These are phyloP conservation scores for Athene noctua DNA, from an alignment of 2,113 vertebrate genomes.

Conservation along the genomic window DNA sequence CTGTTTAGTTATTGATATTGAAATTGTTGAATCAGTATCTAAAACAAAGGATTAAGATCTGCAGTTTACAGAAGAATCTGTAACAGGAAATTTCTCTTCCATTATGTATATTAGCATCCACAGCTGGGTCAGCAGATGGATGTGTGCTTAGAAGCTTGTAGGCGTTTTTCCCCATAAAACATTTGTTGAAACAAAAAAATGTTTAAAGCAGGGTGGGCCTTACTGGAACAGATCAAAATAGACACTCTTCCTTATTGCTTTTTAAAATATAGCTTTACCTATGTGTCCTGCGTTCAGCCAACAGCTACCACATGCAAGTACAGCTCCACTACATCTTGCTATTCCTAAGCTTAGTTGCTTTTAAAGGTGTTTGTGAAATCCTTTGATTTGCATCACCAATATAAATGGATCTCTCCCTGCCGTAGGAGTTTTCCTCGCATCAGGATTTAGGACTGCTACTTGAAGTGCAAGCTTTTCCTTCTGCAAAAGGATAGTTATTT, in stretches of 20 bases:
- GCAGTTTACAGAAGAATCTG: conserved; percentile 18
- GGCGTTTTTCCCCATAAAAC: conserved; percentile 56
- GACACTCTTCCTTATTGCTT: conserved; percentile 47
- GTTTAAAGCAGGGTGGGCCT: conserved; percentile 37
- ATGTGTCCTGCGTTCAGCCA: neutral
- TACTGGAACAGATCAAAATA: conserved; percentile 45
- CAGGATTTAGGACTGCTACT: neutral
- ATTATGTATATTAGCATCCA: conserved; percentile 41
- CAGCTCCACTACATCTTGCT: neutral
- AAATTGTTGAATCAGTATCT: neutral
- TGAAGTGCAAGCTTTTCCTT: neutral
- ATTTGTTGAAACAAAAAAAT: conserved; percentile 21
- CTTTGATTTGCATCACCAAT: neutral
- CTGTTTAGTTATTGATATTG: conserved; percentile 40
- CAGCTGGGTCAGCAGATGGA: conserved; percentile 70
- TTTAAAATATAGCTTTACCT: conserved; percentile 27
- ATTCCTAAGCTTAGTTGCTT: neutral
- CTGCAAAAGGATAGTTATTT: neutral
- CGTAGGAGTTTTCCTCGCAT: neutral
- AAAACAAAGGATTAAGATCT: conserved; percentile 37
- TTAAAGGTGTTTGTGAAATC: neutral
- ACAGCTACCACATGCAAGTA: neutral
- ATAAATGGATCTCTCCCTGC: neutral
- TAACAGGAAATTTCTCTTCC: conserved; percentile 39
- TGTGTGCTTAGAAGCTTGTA: conserved; percentile 49